Evolutionary conservation across 2,888 invertebrate species (phyloP), one percentile per base, ranked within the genome.

Genomic region (Drosophila monieri): DNA sequence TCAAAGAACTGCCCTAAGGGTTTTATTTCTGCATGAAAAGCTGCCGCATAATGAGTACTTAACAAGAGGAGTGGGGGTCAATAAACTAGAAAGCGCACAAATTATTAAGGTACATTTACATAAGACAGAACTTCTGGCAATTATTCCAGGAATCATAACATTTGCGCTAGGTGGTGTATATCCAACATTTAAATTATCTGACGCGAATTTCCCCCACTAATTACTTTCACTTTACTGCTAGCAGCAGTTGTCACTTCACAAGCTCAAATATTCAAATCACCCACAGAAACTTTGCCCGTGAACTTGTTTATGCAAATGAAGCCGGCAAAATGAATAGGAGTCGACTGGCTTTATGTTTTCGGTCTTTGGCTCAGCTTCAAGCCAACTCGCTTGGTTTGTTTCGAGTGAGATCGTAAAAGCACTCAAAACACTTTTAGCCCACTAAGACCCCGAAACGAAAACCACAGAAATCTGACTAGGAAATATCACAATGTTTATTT

Each of bases 301-400:
- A 80, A 78, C 81, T 81, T 81, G 80, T 76, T 84, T 81, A 81
- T 81, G 79, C 76, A 76, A 81, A 81, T 81, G 62, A 65, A 57
- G 54, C 80, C 79, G 81, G 81, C 81, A 52, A 59, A 43, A 57
- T 60, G 57, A 60, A 60, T 59, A 51, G 35, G 59, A 41, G 39
- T 8, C 59, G 43, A 43, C 66, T 62, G 43, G 60, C 52, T 65
- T 30, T 32, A 30, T 32, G 39, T 41, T 18, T 15, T 41, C 39
- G 8, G 23, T 15, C 25, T 53, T 48, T 9, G n/a, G n/a, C 64
- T 52, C 60, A 21, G 6, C n/a, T n/a, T 14, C 23, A 51, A 32
- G 14, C 23, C 5, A 23, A n/a, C 35, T 37, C 14, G 41, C 9
- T 8, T 46, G 14, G 8, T 54, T 60, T 67, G 68, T 41, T 60